A percentile compares a stretch with the other conserved stretches of the same genome.
These are phyloP conservation scores for Blastobasis adustella DNA, from an alignment of 2,888 invertebrate species.

Conservation along the genomic window DNA sequence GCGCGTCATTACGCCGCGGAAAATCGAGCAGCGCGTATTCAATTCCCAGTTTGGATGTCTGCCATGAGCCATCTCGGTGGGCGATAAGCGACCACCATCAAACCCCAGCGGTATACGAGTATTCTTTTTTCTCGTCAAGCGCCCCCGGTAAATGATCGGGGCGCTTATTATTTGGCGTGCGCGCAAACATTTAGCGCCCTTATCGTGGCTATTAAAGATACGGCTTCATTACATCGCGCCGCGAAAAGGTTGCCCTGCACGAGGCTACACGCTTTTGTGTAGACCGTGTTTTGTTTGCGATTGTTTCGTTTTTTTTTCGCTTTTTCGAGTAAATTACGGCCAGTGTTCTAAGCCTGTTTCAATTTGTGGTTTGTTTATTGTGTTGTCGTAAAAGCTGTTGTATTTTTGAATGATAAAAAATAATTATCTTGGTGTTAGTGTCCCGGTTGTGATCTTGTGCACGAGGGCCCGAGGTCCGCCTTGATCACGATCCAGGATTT, in stretches of 20 bases:
- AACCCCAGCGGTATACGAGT: slow-evolving; percentile 35
- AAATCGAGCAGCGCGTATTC: slow-evolving; percentile 29
- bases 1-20: not conserved
- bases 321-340: not conserved
- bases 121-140: slow-evolving; percentile 52
- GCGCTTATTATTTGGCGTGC: slow-evolving; percentile 73
- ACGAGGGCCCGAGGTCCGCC: too few species aligned
- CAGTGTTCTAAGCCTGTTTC: not conserved
- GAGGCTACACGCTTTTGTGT: slow-evolving; percentile 28
- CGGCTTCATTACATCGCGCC: slow-evolving; percentile 63
- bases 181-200: slow-evolving; percentile 71
- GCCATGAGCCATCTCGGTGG: slow-evolving; percentile 35
- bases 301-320: slow-evolving; percentile 19
- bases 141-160: slow-evolving; percentile 66
- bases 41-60: slow-evolving; percentile 29
- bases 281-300: slow-evolving; percentile 22
- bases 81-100: slow-evolving; percentile 47
- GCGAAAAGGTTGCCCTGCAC: slow-evolving; percentile 28
- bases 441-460: not conserved
- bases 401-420: not conserved
- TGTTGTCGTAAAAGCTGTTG: not conserved
- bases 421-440: not conserved
- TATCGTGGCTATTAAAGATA: slow-evolving; percentile 71
- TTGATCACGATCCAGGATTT: too few species aligned
- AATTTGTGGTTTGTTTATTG: not conserved